A percentile compares a stretch with the other conserved stretches of the same genome.
Conservation (phyloP, 1,140 invertebrate genomes). For the Macrocentrus cingulum region DNA sequence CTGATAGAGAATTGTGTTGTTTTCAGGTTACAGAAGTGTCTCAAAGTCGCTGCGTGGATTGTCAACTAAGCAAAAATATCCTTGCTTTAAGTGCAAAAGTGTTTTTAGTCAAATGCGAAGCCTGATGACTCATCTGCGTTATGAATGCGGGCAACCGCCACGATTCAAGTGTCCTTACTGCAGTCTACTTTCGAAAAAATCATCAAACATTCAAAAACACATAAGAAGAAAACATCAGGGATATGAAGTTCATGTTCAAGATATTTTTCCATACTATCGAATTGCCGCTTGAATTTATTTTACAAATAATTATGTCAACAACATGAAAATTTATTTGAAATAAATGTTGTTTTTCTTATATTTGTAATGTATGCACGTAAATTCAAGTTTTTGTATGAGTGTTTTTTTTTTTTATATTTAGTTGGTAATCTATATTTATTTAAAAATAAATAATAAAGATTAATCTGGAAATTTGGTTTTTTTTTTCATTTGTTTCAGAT, state of each 20-base stretch:
- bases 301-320: neutral
- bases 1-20: slow-evolving; percentile 22
- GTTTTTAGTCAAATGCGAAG: slow-evolving; percentile 48
- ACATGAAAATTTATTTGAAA: neutral
- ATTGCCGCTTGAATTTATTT: neutral
- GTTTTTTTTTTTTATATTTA: too few species aligned
- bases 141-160: slow-evolving; percentile 60
- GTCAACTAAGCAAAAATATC: slow-evolving; percentile 27
- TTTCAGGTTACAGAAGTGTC: slow-evolving; percentile 20
- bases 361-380: too few species aligned
- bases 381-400: too few species aligned
- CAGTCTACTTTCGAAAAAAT: slow-evolving; percentile 43
- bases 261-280: slow-evolving; percentile 22
- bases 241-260: slow-evolving; percentile 31
- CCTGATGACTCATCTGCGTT: slow-evolving; percentile 56
- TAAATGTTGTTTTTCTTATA: neutral
- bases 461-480: too few species aligned
- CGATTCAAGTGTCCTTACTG: slow-evolving; percentile 58
- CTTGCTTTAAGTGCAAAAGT: slow-evolving; percentile 61
- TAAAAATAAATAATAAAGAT: too few species aligned
- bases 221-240: slow-evolving; percentile 40
- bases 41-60: neutral
- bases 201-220: slow-evolving; percentile 42
- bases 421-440: too few species aligned
- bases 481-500: too few species aligned